phyloP scores from a whole-genome alignment of 2,113 vertebrate species.

The Eulacestoma nigropectus region DNA sequence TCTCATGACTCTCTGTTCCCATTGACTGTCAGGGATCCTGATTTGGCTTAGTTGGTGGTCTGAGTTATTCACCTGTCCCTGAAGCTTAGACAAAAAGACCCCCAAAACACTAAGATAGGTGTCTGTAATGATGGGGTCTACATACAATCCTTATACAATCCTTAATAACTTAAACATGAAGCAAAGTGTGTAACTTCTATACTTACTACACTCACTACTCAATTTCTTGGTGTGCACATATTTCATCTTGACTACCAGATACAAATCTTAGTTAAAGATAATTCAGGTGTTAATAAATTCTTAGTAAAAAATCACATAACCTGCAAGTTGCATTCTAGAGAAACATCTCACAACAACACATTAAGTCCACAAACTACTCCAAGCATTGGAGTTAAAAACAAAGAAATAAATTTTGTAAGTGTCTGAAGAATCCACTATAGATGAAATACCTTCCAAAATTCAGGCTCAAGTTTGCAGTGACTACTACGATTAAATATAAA shows the following conservation, averaged over 20 bases:
- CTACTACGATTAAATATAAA: neutral
- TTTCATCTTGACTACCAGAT: neutral
- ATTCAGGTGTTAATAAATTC: neutral
- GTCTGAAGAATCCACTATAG: neutral
- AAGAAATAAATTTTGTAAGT: neutral
- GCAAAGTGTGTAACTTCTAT: neutral
- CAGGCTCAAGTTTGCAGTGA: neutral
- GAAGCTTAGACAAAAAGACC: neutral
- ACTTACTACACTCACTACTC: neutral
- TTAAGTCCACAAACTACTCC: neutral
- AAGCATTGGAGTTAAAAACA: neutral
- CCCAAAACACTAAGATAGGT: neutral
- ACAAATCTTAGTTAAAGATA: neutral
- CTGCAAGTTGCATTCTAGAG: neutral
- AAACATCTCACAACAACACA: neutral
- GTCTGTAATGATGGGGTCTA: neutral
- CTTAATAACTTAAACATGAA: neutral
- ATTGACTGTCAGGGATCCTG: neutral
- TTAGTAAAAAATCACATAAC: neutral
- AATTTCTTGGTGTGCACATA: neutral
- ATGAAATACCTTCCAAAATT: neutral
- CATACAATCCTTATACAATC: neutral
- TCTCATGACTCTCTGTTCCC: neutral
- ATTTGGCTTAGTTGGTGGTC: neutral
- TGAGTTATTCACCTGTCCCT: neutral